These are phyloP conservation scores for Ivindomyrus marchei DNA, from an alignment of 2,113 vertebrate genomes.

Conservation along the genomic window DNA sequence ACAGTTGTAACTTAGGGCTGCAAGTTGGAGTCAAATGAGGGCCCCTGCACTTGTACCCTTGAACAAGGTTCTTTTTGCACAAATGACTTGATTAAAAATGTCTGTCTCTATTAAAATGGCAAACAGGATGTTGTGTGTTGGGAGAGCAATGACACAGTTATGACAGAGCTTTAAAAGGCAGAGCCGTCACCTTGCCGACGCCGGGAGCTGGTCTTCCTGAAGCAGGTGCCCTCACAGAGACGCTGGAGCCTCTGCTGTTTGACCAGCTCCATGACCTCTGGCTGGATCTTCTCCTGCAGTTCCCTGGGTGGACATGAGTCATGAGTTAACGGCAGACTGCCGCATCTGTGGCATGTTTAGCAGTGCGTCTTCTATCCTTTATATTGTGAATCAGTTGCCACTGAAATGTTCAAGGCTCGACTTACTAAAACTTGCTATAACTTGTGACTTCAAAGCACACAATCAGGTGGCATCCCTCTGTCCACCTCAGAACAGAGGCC, in stretches of 20 bases:
- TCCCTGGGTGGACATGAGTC: slow-evolving; percentile 61
- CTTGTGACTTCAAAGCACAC: neutral
- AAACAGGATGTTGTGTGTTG: neutral
- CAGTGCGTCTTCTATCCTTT: neutral
- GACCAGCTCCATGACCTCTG: slow-evolving; percentile 97
- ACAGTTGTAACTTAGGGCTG: neutral
- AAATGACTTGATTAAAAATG: neutral
- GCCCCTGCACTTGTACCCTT: neutral
- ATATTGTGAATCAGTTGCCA: neutral
- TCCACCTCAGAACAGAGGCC: slow-evolving; percentile 7
- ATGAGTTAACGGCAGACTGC: neutral
- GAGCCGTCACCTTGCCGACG: slow-evolving; percentile 80
- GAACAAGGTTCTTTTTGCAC: neutral
- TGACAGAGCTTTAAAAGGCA: neutral
- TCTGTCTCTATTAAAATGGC: neutral
- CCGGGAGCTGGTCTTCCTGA: slow-evolving; percentile 94
- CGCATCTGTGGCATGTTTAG: neutral
- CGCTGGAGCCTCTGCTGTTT: slow-evolving; percentile 97
- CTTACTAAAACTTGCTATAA: neutral
- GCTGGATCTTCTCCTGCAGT: slow-evolving; percentile 98
- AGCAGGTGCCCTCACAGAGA: slow-evolving; percentile 94
- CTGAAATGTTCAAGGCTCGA: neutral
- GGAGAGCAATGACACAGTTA: neutral
- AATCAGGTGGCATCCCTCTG: neutral
- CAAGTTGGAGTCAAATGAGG: neutral